Evolutionary conservation across 2,888 invertebrate species (phyloP), one percentile per base, ranked within the genome.

Genomic region (Parasteatoda lunata): DNA sequence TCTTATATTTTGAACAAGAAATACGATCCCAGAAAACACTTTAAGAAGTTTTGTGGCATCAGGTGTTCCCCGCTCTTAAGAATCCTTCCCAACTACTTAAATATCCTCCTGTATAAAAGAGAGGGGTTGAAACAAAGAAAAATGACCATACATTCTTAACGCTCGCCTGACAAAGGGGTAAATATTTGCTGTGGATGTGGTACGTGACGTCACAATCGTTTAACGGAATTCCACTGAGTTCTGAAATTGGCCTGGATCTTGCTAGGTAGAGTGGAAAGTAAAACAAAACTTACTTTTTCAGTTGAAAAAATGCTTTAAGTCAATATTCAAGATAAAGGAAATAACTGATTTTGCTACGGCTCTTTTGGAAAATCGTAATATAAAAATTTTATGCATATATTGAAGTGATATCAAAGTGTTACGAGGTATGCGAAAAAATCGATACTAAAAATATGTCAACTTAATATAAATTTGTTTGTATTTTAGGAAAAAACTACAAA

Each of bases 91-190:
- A 59, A 59, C 59, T 59, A 59, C 59, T 59, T 59, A 59, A 59
- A 59, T 30, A 59, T 59, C n/a, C n/a, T n/a, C 59, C 59, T 59
- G n/a, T n/a, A n/a, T 13, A 11, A n/a, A n/a, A n/a, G n/a, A 59
- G n/a, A 59, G 59, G 59, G 59, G 59, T 13, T 11, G 59, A 59
- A 59, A 59, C 59, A 59, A 11, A n/a, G 59, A 59, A 59, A 59
- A 59, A 59, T 59, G 59, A 59, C 59, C 59, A 59, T 59, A n/a
- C 59, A 59, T 59, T 59, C 59, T 59, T 59, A 59, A 59, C 59
- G 59, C 59, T 13, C 9, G 59, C 9, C 13, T n/a, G 59, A n/a
- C 59, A 59, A 59, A 59, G n/a, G 59, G n/a, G 59, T 59, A 59
- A 59, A 59, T 59, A 59, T 59, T 59, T 59, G 59, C 59, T 13